These are phyloP conservation scores for Hylomyscus alleni DNA, from an alignment of 2,797 vertebrate genomes.

Conservation along the genomic window DNA sequence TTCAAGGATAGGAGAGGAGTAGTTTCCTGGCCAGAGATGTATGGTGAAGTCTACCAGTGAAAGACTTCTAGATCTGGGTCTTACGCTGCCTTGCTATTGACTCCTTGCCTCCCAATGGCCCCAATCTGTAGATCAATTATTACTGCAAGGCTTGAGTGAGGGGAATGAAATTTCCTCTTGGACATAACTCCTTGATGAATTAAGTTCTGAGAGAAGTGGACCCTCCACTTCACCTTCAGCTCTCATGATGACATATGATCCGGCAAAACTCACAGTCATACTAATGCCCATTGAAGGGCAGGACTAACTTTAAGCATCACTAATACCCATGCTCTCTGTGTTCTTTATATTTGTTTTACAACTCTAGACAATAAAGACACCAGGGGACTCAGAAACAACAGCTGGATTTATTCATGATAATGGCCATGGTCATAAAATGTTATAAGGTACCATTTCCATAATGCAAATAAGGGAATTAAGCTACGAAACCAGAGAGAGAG, in stretches of 20 bases:
- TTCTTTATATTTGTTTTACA: conserved; percentile 63
- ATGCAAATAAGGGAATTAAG: conserved; percentile 67
- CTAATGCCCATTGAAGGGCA: conserved; percentile 45
- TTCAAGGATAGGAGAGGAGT: background rate
- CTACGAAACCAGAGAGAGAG: conserved; percentile 22
- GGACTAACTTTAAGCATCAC: conserved; percentile 54
- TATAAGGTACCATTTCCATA: conserved; percentile 70
- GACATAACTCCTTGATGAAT: background rate
- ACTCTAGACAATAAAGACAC: conserved; percentile 63
- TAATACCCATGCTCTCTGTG: conserved; percentile 23
- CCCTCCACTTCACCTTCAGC: background rate
- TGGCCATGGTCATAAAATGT: conserved; percentile 66
- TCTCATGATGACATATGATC: background rate
- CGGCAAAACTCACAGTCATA: conserved; percentile 54
- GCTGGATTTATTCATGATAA: conserved; percentile 76
- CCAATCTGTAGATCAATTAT: background rate
- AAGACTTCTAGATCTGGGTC: background rate
- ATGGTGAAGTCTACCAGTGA: background rate
- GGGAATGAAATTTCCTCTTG: background rate
- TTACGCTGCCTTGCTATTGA: background rate
- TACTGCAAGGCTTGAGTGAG: background rate
- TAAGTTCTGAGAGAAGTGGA: background rate
- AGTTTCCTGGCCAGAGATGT: background rate
- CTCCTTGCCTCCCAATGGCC: background rate
- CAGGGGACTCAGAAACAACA: conserved; percentile 67